Evolutionary conservation across 2,888 invertebrate genomes (phyloP).

Genomic region (Meiosimyza decipiens): DNA sequence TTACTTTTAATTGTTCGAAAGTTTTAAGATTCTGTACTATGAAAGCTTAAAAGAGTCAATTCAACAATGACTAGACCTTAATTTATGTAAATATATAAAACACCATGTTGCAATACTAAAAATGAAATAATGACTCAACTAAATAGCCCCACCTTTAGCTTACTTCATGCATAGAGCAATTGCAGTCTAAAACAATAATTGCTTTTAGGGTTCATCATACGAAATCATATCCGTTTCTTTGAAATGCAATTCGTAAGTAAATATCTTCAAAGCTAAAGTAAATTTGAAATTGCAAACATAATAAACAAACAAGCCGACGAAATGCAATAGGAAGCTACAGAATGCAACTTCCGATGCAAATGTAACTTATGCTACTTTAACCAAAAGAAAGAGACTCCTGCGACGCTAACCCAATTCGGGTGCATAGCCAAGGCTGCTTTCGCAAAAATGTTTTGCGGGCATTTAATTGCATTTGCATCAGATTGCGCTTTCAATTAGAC

Average conservation of each 20-base stretch:
- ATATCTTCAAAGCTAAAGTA: slow-evolving; percentile 3
- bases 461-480: slow-evolving; percentile 65
- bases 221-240: slow-evolving; percentile 28
- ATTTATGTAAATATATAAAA: no score
- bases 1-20: no score
- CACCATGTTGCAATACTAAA: no score
- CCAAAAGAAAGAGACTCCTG: neutral
- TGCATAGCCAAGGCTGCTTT: slow-evolving; percentile 5
- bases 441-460: slow-evolving; percentile 53
- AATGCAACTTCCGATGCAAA: slow-evolving; percentile 20
- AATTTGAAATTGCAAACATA: slow-evolving; percentile 7
- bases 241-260: slow-evolving; percentile 5
- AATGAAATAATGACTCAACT: no score
- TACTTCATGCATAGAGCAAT: no score
- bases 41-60: no score
- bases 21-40: no score
- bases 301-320: neutral
- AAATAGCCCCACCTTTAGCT: no score
- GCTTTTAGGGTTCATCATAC: neutral
- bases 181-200: no score
- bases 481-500: slow-evolving; percentile 65
- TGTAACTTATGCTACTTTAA: neutral
- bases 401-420: neutral
- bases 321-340: slow-evolving; percentile 25
- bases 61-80: no score